phyloP scores from a whole-genome alignment of 2,797 vertebrate genomes.

The Phalanger gymnotis region DNA sequence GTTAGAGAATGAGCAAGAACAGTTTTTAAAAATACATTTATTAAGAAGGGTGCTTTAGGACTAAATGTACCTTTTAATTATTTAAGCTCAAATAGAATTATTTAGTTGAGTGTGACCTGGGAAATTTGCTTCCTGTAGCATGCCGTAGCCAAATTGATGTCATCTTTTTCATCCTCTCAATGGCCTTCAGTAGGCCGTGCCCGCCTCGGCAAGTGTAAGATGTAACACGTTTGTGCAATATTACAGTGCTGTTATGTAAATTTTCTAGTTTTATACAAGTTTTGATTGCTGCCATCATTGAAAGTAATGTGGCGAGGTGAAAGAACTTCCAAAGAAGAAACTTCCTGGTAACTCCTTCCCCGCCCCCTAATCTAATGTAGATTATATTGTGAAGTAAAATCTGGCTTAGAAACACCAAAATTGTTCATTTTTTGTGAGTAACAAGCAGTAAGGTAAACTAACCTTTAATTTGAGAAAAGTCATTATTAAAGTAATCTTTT shows the following conservation, averaged over 20 bases:
- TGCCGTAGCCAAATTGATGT: constrained; percentile 49
- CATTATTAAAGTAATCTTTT: constrained; percentile 37
- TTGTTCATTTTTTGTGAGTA: constrained; percentile 47
- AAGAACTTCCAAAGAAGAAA: constrained; percentile 15
- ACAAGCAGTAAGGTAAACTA: constrained; percentile 60
- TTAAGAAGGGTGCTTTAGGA: constrained; percentile 60
- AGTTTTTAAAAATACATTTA: constrained; percentile 66
- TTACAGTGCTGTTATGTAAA: constrained; percentile 73
- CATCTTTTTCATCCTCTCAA: constrained; percentile 58
- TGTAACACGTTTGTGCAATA: constrained; percentile 76
- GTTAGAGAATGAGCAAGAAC: constrained; percentile 59
- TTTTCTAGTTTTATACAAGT: constrained; percentile 60
- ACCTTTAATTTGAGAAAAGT: constrained; percentile 61
- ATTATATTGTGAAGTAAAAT: constrained; percentile 38
- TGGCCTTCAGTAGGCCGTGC: constrained; percentile 63
- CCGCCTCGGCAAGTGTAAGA: constrained; percentile 68
- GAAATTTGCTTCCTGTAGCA: constrained; percentile 34
- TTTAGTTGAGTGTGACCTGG: constrained; percentile 58
- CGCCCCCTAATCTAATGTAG: constrained; percentile 7
- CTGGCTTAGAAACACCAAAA: constrained; percentile 60
- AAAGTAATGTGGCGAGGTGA: constrained; percentile 68
- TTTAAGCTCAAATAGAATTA: constrained; percentile 46
- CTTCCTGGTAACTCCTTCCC: neutral
- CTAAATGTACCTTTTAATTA: constrained; percentile 66
- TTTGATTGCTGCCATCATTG: constrained; percentile 74